Evolutionary conservation across 2,888 invertebrate species (phyloP), one percentile per base, ranked within the genome.

Genomic region (Habrosyne pyritoides): DNA sequence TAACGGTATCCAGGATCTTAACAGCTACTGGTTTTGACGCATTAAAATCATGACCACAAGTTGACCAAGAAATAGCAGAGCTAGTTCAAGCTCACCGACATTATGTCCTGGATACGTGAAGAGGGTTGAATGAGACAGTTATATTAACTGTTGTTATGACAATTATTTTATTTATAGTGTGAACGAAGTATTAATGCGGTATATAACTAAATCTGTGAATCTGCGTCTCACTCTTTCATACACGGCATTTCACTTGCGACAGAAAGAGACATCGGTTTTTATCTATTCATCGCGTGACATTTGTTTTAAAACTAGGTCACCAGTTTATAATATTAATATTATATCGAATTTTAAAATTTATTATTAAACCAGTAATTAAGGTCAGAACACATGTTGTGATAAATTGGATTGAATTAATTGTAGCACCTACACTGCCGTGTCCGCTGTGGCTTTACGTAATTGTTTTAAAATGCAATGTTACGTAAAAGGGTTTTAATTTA

Each of bases 1-100:
- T 85, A 89, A 86, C 88, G 86, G 86, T 83, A 86, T 73, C 73
- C 75, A 76, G 77, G 77, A 80, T 78, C 79, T 84, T 84, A 89
- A 87, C 85, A 79, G 87, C 87, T 86, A 87, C 88, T 86, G 85
- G 89, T 87, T 88, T 83, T 85, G 80, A 85, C 73, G 83, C 81
- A 79, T 84, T 81, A 73, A 79, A 83, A 77, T 84, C 81, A 81
- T 77, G 73, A 78, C 73, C 67, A 66, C 69, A 61, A 71, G 62
- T 60, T 57, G 55, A 59, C 67, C 60, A 55, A 71, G 71, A 70
- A 68, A 69, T 69, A 67, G 69, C 70, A 61, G 59, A 42, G 18
- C 42, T 42, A 42, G 42, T 18, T 54, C 50, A 55, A 70, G 73
- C 67, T 69, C 66, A 68, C 64, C 52, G 48, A 48, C 12, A 48